Percentiles rank a stretch among this genome's conserved stretches.
Evolutionary conservation across 1,140 invertebrate species (phyloP).

Genomic region (Palaemon carinicauda): DNA sequence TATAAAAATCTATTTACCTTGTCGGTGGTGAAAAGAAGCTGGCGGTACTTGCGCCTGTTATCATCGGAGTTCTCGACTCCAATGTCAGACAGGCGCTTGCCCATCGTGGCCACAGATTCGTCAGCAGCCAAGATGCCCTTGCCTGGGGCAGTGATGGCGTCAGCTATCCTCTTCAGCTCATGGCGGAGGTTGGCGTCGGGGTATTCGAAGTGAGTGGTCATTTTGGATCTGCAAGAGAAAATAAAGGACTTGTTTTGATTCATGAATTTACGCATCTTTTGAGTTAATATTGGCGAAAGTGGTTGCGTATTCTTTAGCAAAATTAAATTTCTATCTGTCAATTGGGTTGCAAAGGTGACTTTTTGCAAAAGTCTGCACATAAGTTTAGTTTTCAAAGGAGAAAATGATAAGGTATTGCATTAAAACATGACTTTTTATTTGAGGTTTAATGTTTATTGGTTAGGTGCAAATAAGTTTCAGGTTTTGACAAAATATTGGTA

Average conservation of each 20-base stretch:
- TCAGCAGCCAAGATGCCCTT: slow-evolving; percentile 88
- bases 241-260: not conserved
- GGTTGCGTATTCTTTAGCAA: too few relatives aligned
- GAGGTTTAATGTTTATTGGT: too few relatives aligned
- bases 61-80: slow-evolving; percentile 75
- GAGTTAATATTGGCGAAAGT: not conserved
- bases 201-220: slow-evolving; percentile 85
- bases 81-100: slow-evolving; percentile 82
- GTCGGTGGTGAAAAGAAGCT: slow-evolving; percentile 70
- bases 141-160: slow-evolving; percentile 88
- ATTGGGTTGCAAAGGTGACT: too few relatives aligned
- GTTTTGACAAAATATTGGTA: too few relatives aligned
- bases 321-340: too few relatives aligned
- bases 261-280: too few relatives aligned
- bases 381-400: too few relatives aligned
- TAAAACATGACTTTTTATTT: too few relatives aligned
- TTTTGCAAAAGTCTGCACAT: too few relatives aligned
- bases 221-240: slow-evolving; percentile 64
- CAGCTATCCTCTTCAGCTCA: slow-evolving; percentile 87
- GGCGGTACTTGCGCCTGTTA: slow-evolving; percentile 67
- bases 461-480: too few relatives aligned
- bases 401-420: too few relatives aligned
- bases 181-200: slow-evolving; percentile 85
- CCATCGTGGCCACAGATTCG: slow-evolving; percentile 87
- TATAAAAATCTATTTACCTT: slow-evolving; percentile 34